Conservation (phyloP, 2,113 vertebrate species). For the Xenus cinereus region DNA sequence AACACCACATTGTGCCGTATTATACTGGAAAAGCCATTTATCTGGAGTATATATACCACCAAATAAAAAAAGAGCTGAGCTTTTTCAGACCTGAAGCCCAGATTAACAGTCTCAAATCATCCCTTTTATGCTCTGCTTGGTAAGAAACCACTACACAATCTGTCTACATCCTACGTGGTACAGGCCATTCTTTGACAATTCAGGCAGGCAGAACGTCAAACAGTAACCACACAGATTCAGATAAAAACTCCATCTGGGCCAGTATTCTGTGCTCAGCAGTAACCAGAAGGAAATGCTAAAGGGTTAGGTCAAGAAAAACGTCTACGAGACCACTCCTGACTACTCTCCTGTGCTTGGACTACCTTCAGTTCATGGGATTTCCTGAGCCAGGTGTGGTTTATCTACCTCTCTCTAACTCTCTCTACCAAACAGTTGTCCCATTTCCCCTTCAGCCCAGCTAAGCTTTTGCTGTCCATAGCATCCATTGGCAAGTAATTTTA, state of each 20-base stretch:
- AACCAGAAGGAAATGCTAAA: not conserved
- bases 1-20: not conserved
- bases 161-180: not conserved
- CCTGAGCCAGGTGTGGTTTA: not conserved
- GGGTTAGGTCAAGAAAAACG: not conserved
- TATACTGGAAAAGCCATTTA: not conserved
- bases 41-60: not conserved
- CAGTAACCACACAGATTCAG: not conserved
- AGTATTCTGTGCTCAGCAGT: not conserved
- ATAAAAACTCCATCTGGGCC: not conserved
- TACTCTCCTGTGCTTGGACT: not conserved
- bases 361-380: not conserved
- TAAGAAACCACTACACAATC: not conserved
- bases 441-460: not conserved
- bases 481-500: not conserved
- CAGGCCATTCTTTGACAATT: not conserved
- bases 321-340: not conserved
- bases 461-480: not conserved
- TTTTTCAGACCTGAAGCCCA: not conserved
- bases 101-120: not conserved
- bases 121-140: not conserved
- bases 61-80: not conserved
- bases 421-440: not conserved
- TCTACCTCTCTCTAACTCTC: not conserved
- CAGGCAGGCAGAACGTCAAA: not conserved